A percentile compares a stretch with the other conserved stretches of the same genome.
phyloP scores from a whole-genome alignment of 2,113 vertebrate species.

The Pseudois nayaur region DNA sequence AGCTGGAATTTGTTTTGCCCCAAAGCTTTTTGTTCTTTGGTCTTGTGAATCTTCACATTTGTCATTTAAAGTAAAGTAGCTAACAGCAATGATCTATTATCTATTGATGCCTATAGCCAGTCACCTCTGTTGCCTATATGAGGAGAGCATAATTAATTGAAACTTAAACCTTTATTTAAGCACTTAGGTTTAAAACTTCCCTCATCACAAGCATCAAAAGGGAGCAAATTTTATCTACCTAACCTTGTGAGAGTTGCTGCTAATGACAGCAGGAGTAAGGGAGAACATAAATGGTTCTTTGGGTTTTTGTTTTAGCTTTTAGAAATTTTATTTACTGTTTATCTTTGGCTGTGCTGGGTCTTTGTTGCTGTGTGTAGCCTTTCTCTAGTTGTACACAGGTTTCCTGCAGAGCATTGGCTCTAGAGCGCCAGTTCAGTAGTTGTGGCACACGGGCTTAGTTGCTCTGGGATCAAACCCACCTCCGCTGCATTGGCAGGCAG shows the following conservation, averaged over 20 bases:
- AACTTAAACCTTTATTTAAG: not conserved
- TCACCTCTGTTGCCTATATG: not conserved
- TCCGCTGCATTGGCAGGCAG: not conserved
- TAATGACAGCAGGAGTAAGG: not conserved
- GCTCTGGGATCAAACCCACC: not conserved
- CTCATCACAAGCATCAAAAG: not conserved
- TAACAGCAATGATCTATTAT: not conserved
- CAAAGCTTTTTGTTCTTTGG: not conserved
- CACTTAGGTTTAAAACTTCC: not conserved
- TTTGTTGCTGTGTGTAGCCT: not conserved
- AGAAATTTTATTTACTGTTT: not conserved
- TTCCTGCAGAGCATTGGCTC: not conserved
- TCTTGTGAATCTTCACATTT: not conserved
- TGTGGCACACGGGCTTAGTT: not conserved
- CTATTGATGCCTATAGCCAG: not conserved
- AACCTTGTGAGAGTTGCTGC: not conserved
- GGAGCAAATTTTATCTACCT: not conserved
- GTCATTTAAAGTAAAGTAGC: constrained; percentile 35
- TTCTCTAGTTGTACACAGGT: not conserved
- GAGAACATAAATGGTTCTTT: not conserved
- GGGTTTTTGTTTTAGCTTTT: not conserved
- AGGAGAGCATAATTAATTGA: constrained; percentile 4
- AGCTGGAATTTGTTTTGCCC: not conserved
- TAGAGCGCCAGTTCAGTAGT: not conserved
- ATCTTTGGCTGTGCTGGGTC: not conserved